These are phyloP conservation scores for Mactra quadrangularis DNA, from an alignment of 1,140 invertebrate genomes.

Conservation along the genomic window DNA sequence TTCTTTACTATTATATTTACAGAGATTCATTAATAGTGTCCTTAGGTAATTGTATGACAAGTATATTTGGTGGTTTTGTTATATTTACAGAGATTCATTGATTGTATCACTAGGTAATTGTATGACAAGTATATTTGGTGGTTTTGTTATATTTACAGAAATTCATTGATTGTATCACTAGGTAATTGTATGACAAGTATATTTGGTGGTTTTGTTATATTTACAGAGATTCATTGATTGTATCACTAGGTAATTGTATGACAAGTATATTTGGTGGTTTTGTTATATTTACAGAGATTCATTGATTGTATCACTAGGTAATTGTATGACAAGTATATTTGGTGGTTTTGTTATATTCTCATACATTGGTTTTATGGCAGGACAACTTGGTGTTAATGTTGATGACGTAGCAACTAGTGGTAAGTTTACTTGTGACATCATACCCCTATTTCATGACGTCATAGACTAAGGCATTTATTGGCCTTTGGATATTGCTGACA, in stretches of 20 bases:
- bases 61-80: too few species aligned
- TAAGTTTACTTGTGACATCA: neutral
- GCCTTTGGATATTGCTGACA: too few species aligned
- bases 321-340: conserved; percentile 98
- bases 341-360: conserved; percentile 99
- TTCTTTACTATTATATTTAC: too few species aligned
- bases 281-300: conserved; percentile 87
- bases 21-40: too few species aligned
- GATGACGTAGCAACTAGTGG: conserved; percentile 45
- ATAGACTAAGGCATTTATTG: too few species aligned
- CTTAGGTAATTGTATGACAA: too few species aligned
- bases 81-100: too few species aligned
- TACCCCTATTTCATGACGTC: too few species aligned
- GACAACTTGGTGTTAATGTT: conserved; percentile 39
- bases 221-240: conserved; percentile 95
- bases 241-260: conserved; percentile 96
- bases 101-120: too few species aligned
- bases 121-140: too few species aligned
- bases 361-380: conserved; percentile 98
- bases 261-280: conserved; percentile 90
- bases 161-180: conserved; percentile 96
- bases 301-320: conserved; percentile 96
- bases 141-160: conserved; percentile 87
- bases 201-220: conserved; percentile 99
- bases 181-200: conserved; percentile 98